phyloP scores from a whole-genome alignment of 1,140 invertebrate genomes.

The Aphelinus certus region DNA sequence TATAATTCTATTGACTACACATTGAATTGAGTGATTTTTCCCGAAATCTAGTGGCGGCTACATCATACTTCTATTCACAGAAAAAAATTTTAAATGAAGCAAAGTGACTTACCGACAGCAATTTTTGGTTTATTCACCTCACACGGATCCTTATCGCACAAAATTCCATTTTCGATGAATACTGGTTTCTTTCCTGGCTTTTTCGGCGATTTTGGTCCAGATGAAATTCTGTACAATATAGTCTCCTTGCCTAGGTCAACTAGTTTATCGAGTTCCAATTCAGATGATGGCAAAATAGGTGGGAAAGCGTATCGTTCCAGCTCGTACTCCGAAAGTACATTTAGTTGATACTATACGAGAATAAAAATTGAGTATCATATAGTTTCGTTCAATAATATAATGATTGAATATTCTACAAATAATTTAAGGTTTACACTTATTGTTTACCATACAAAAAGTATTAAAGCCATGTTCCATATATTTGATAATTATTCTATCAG shows the following conservation, averaged over 20 bases:
- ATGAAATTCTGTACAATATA: slow-evolving; percentile 52
- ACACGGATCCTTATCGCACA: slow-evolving; percentile 60
- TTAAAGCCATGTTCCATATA: no score
- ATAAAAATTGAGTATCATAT: background rate
- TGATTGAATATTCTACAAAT: no score
- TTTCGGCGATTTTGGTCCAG: slow-evolving; percentile 50
- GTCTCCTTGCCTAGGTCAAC: slow-evolving; percentile 38
- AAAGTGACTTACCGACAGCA: slow-evolving; percentile 49
- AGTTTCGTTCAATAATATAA: background rate
- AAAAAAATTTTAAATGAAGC: background rate
- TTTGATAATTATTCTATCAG: no score
- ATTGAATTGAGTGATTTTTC: no score
- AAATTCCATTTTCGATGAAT: slow-evolving; percentile 67
- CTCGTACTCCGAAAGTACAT: slow-evolving; percentile 54
- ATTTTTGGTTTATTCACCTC: slow-evolving; percentile 53
- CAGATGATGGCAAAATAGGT: slow-evolving; percentile 40
- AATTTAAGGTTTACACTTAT: no score
- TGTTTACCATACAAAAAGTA: no score
- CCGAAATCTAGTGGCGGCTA: no score
- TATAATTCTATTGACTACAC: no score
- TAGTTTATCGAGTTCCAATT: slow-evolving; percentile 20
- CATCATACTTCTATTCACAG: no score
- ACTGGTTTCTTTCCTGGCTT: slow-evolving; percentile 47
- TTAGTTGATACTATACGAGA: slow-evolving; percentile 49
- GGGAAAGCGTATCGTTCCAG: slow-evolving; percentile 53